A percentile compares a stretch with the other conserved stretches of the same genome.
Conservation (phyloP, 1,140 invertebrate species). For the Bombus confusus region DNA sequence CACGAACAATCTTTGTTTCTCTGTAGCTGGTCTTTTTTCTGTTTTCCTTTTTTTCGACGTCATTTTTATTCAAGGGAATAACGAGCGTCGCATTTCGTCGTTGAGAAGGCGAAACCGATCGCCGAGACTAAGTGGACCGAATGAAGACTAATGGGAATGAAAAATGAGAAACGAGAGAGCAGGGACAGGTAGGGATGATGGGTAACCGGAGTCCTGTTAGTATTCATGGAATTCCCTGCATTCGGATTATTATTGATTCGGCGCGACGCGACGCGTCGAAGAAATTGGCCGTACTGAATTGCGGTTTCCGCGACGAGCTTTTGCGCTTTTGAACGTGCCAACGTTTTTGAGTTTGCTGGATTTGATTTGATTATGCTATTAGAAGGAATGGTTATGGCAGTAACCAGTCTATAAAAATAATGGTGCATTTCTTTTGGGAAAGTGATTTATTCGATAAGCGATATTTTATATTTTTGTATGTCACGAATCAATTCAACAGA, state of each 20-base stretch:
- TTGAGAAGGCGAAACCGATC: conserved; percentile 47
- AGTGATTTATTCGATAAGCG: not conserved
- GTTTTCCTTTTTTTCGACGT: not conserved
- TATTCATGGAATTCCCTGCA: conserved; percentile 54
- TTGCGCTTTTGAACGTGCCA: conserved; percentile 13
- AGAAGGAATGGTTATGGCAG: not conserved
- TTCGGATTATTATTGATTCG: conserved; percentile 55
- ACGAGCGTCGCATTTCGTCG: conserved; percentile 49
- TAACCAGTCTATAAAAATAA: not conserved
- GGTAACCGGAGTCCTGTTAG: conserved; percentile 23
- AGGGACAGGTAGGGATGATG: not conserved
- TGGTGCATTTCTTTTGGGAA: not conserved
- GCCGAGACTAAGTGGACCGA: conserved; percentile 45
- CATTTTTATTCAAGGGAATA: conserved; percentile 51
- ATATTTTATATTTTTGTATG: not conserved
- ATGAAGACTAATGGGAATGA: conserved; percentile 54
- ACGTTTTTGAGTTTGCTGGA: not conserved
- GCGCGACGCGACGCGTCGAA: conserved; percentile 32
- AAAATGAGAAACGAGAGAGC: conserved; percentile 42
- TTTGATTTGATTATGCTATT: not conserved
- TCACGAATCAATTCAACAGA: no score
- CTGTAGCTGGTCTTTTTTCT: not conserved
- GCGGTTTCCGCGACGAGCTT: conserved; percentile 17
- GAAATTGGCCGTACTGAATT: conserved; percentile 45
- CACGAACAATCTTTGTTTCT: not conserved